Base-by-base conservation (phyloP, 1,140 invertebrate genomes). In the Daktulosphaira vitifoliae region DNA sequence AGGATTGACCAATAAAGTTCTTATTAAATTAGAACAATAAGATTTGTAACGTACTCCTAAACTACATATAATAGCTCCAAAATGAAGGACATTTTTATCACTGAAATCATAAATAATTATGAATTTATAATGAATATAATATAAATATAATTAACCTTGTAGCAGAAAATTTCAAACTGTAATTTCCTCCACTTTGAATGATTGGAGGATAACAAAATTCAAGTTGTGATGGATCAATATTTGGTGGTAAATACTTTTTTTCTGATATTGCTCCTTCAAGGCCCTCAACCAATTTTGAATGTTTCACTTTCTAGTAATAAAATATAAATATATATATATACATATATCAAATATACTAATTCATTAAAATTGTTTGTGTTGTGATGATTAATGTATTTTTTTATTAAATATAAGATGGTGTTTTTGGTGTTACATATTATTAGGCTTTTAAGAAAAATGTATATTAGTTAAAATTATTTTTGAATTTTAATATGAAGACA, bases 201-300 rank as follows among this genome's bases (percentile, higher is more conserved):
- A 99, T 99, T 0, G 96, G 88, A 2, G 93, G 93, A 76, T 99
- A 99, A 75, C 96, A 98, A 82, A 96, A 92, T 73, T 98, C 96
- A 5, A 99, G 80, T 73, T 92, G 85, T 16, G 82, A 81, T 0
- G 85, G 81, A 75, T 98, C 94, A 5, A 94, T 85, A 20, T 88
- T 89, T 68, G 84, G 82, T 20, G 69, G 66, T 1, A 97, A 87
- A 79, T 95, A 96, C 76, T 98, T 98, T 72, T 97, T 97, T 72
- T 94, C 90, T 5, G 82, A 82, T 70, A 93, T 83, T 11, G 94
- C 92, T 44, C 84, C 78, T 75, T 98, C 94, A 11, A 98, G 89
- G 25, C 93, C 91, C 79, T 98, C 93, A 0, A 94, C 87, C 33
- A 99, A 76, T 77, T 98, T 98, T 38, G 83, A 84, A 77, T 99